Evolutionary conservation across 2,797 vertebrate genomes (phyloP).

Genomic region (Macrochelys suwanniensis): DNA sequence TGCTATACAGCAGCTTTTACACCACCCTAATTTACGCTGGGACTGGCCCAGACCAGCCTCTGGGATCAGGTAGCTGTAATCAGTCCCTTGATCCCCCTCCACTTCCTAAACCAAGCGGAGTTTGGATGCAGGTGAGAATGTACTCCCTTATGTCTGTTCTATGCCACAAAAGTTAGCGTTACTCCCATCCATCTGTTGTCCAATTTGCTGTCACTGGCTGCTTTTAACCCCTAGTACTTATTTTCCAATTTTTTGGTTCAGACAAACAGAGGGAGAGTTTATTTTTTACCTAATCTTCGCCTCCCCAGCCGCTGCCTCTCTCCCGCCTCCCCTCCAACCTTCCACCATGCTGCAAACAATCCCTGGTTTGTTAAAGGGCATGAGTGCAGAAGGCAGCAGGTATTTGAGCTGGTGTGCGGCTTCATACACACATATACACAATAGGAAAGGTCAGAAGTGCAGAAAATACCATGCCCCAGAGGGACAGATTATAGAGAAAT

Average conservation of each 20-base stretch:
- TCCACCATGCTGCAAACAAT: neutral
- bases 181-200: neutral
- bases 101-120: too few species aligned
- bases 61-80: neutral
- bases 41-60: too few species aligned
- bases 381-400: neutral
- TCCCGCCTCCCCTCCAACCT: too few species aligned
- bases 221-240: neutral
- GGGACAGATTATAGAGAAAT: neutral
- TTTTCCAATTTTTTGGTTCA: neutral
- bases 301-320: neutral
- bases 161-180: neutral
- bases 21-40: neutral
- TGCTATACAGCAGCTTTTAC: neutral
- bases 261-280: neutral
- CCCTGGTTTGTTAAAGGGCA: neutral
- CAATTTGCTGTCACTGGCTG: neutral
- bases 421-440: neutral
- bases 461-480: conserved; percentile 2
- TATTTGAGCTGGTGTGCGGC: neutral
- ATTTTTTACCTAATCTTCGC: neutral
- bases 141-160: neutral
- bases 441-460: neutral
- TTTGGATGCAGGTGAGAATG: neutral
- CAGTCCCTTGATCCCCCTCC: neutral